Evolutionary conservation across 2,797 vertebrate species (phyloP), one percentile per base, ranked within the genome.

Genomic region (Thalassophryne amazonica): DNA sequence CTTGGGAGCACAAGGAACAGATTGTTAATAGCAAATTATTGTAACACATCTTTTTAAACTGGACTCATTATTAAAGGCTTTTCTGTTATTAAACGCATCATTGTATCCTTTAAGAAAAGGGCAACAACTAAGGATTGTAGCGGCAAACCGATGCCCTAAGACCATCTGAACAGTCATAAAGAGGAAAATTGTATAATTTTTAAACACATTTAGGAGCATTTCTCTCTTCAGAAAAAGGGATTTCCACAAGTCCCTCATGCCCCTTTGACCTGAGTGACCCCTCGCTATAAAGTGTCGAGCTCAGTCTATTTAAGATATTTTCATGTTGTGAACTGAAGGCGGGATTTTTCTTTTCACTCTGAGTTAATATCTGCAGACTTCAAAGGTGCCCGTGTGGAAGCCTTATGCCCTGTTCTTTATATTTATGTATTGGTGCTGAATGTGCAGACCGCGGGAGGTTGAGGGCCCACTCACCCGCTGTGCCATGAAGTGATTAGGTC

Each of bases 401-500:
- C 30, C 31, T 20, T 13, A 21, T 39, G 46, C 20, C 2, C 24
- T 4, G 11, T 8, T 42, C 39, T 19, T 27, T 30, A 28, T 43
- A 16, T 23, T 31, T 27, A 39, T 56, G 55, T 51, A 8, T 59
- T 19, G 33, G n/a, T 24, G n/a, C 33, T 46, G 43, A 18, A 14
- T 40, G 11, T 42, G 31, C 6, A 20, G 52, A 33, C 49, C 12
- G n/a, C 5, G 7, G 27, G 38, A 40, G 38, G 24, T 15, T 34
- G 3, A 29, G 31, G n/a, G 11, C 32, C 36, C 29, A 25, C 27
- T 5, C 12, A 31, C 51, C 69, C 17, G 30, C 46, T 71, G 63
- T 34, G 46, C 58, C 2, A 34, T 76, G 34, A 69, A 52, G 50
- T 47, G 50, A 70, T 80, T 60, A 74, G 52, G 31, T 47, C 43